Evolutionary conservation across 2,888 invertebrate genomes (phyloP), one percentile per base, ranked within the genome.

Genomic region (Dynastes grantii): DNA sequence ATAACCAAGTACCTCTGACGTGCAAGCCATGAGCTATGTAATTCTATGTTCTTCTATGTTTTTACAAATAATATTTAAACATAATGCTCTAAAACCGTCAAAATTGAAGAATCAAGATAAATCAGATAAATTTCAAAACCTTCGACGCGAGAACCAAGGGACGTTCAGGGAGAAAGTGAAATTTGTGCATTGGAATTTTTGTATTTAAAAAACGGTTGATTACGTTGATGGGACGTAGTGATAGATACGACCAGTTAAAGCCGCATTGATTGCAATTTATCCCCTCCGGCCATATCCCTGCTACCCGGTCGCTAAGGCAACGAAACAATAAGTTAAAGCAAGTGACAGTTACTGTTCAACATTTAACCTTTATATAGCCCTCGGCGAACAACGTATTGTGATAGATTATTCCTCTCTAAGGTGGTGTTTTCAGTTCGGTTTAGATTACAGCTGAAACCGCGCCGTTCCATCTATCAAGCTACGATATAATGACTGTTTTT

Each of bases 201-300:
- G 65, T 77, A 76, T 79, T 78, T 78, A 77, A 80, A 79, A 80
- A 76, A 79, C 79, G 81, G 78, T 78, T 77, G 78, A 70, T 78
- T 80, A 79, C 80, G 76, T 79, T 82, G 82, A 82, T 82, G 73
- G 58, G 73, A 73, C 73, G 73, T 73, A 73, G 82, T 82, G 82
- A 80, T 80, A 83, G 81, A 81, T 82, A 83, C 81, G 81, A 81
- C 75, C 77, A 76, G 78, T 81, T 81, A 81, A 82, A 80, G 81
- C 80, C 80, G 80, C 82, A 83, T 78, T 81, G 82, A 83, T 83
- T 83, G 82, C 81, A 78, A 80, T 82, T 83, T 82, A 83, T 83
- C 80, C 55, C 79, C 78, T 76, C 77, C 76, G 68, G 76, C 77
- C 40, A 73, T 73, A 58, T 71, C 16, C 58, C 58, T 79, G 79